phyloP scores from a whole-genome alignment of 2,888 invertebrate genomes.

The Ennomos fuscantarius region DNA sequence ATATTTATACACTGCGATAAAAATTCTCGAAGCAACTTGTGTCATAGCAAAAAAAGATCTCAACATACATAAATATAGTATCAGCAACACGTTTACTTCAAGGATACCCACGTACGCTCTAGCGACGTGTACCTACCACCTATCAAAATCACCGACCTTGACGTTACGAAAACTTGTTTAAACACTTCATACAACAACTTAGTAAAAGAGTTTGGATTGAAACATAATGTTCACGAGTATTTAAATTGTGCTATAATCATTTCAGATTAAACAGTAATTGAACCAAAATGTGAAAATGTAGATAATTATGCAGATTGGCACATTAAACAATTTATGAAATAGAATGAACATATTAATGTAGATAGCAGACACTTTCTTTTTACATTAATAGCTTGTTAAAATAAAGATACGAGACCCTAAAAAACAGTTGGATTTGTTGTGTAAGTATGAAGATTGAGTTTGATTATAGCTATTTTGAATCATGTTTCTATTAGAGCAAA shows the following conservation, averaged over 20 bases:
- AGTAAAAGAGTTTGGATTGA: constrained; percentile 41
- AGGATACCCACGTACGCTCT: constrained; percentile 41
- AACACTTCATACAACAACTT: constrained; percentile 42
- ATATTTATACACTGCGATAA: constrained; percentile 31
- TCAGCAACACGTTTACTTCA: constrained; percentile 40
- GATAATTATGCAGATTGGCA: constrained; percentile 18
- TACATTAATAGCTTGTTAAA: constrained; percentile 4
- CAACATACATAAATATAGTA: constrained; percentile 33
- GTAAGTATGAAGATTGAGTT: constrained; percentile 10
- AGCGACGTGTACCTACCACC: constrained; percentile 34
- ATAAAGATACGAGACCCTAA: constrained; percentile 10
- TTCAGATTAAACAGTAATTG: constrained; percentile 26
- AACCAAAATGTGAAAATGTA: constrained; percentile 21
- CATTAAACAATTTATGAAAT: constrained; percentile 25
- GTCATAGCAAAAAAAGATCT: constrained; percentile 35
- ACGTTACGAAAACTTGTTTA: constrained; percentile 52
- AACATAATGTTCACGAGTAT: constrained; percentile 33
- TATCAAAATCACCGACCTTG: constrained; percentile 49
- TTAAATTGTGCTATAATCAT: constrained; percentile 32
- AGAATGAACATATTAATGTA: constrained; percentile 8
- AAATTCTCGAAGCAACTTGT: constrained; percentile 30
- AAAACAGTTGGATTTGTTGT: constrained; percentile 16
- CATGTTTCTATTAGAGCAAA: constrained; percentile 18
- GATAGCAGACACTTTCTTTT: constrained; percentile 16
- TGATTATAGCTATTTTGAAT: constrained; percentile 13